phyloP scores from a whole-genome alignment of 2,888 invertebrate species.

The Electrophaes corylata region DNA sequence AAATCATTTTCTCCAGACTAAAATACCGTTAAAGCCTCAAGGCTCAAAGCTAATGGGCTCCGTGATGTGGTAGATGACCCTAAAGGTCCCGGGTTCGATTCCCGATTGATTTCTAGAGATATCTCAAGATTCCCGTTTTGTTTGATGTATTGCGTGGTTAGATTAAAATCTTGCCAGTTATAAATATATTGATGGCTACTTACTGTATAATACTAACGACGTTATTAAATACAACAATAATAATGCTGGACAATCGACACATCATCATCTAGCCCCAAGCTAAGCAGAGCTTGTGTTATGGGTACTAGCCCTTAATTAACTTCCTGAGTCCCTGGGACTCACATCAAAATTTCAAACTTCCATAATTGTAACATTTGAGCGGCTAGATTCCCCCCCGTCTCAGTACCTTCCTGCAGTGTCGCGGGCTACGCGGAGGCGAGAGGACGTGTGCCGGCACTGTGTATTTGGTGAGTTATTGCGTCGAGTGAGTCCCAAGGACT shows the following conservation, averaged over 20 bases:
- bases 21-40: constrained; percentile 10
- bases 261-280: background rate
- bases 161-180: background rate
- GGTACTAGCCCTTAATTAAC: no score
- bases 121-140: constrained; percentile 18
- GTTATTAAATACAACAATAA: background rate
- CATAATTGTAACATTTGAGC: no score
- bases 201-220: background rate
- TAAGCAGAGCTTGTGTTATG: no score
- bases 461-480: no score
- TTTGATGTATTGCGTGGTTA: constrained; percentile 3
- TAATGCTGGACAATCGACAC: no score
- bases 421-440: no score
- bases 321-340: no score
- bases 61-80: constrained; percentile 19
- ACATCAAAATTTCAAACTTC: no score
- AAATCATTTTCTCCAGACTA: background rate
- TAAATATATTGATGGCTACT: background rate
- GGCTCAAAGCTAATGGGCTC: constrained; percentile 19
- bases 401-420: no score
- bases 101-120: constrained; percentile 21
- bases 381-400: no score
- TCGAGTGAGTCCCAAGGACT: no score
- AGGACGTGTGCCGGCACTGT: no score
- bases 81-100: constrained; percentile 21